Evolutionary conservation across 2,888 invertebrate species (phyloP).

Genomic region (Morpho achilles): DNA sequence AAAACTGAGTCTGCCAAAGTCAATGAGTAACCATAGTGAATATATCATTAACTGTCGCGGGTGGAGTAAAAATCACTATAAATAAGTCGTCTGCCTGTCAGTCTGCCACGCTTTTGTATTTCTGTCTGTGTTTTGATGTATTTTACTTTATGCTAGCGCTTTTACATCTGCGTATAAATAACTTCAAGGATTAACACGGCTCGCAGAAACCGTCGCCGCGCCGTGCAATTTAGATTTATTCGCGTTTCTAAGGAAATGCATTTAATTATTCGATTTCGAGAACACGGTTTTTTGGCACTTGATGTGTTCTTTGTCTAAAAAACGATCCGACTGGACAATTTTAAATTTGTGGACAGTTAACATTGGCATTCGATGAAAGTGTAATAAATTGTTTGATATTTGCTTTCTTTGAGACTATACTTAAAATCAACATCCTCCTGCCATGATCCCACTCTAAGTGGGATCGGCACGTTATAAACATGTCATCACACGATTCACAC

Average conservation of each 20-base stretch:
- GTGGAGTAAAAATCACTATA: slow-evolving; percentile 36
- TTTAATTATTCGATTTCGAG: no score
- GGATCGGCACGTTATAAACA: no score
- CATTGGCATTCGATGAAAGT: no score
- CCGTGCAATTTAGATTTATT: slow-evolving; percentile 17
- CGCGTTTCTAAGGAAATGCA: slow-evolving; percentile 15
- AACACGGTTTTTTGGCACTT: no score
- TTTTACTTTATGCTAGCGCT: slow-evolving; percentile 54
- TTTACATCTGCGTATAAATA: slow-evolving; percentile 57
- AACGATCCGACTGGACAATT: no score
- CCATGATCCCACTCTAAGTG: no score
- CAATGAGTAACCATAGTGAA: slow-evolving; percentile 25
- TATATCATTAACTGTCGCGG: slow-evolving; percentile 33
- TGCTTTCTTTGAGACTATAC: no score
- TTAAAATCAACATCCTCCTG: no score
- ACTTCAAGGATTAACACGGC: slow-evolving; percentile 25
- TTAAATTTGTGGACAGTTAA: no score
- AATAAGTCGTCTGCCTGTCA: slow-evolving; percentile 60
- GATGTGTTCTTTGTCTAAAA: no score
- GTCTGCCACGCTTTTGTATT: slow-evolving; percentile 55
- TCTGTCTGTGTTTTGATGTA: slow-evolving; percentile 56
- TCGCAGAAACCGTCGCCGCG: slow-evolving; percentile 16
- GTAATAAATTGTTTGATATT: no score
- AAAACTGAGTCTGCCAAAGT: slow-evolving; percentile 17
- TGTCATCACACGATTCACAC: no score